These are phyloP conservation scores for Andrena chrysosceles DNA, from an alignment of 2,888 invertebrate genomes.

Conservation along the genomic window DNA sequence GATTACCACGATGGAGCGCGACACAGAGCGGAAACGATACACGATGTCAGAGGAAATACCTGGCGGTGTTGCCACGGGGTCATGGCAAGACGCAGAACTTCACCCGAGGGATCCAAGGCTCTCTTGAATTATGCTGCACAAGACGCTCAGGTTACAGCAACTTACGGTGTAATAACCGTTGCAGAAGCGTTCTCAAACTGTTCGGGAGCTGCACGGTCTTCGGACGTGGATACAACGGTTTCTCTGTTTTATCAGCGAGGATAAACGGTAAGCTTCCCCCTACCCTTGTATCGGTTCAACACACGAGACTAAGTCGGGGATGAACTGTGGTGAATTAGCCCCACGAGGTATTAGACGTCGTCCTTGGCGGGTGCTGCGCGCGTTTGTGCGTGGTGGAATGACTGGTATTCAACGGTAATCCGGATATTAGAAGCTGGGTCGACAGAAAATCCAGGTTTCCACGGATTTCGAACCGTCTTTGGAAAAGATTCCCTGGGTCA, in stretches of 20 bases:
- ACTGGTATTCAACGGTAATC: conserved; percentile 17
- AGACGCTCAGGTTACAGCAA: conserved; percentile 68
- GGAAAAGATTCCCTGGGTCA: not conserved
- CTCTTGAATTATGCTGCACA: conserved; percentile 68
- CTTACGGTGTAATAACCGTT: conserved; percentile 70
- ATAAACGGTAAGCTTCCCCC: conserved; percentile 49
- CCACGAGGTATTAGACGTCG: not conserved
- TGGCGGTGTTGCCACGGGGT: conserved; percentile 44
- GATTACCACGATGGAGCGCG: conserved; percentile 28
- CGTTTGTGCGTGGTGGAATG: not conserved
- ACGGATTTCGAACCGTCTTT: not conserved
- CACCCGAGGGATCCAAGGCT: conserved; percentile 64
- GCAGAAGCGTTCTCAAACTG: conserved; percentile 42
- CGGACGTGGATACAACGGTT: conserved; percentile 2
- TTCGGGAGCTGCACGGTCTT: not conserved
- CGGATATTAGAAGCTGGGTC: conserved; percentile 4
- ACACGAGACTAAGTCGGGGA: conserved; percentile 55
- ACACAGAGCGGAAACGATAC: conserved; percentile 23
- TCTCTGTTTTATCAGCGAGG: conserved; percentile 54
- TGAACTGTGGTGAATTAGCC: conserved; percentile 43
- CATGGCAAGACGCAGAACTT: conserved; percentile 58
- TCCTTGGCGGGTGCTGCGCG: not conserved
- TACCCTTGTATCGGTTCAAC: conserved; percentile 21
- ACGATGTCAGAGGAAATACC: conserved; percentile 19
- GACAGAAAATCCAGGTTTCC: not conserved